Evolutionary conservation across 1,140 invertebrate species (phyloP).

Genomic region (Bombus cullumanus): DNA sequence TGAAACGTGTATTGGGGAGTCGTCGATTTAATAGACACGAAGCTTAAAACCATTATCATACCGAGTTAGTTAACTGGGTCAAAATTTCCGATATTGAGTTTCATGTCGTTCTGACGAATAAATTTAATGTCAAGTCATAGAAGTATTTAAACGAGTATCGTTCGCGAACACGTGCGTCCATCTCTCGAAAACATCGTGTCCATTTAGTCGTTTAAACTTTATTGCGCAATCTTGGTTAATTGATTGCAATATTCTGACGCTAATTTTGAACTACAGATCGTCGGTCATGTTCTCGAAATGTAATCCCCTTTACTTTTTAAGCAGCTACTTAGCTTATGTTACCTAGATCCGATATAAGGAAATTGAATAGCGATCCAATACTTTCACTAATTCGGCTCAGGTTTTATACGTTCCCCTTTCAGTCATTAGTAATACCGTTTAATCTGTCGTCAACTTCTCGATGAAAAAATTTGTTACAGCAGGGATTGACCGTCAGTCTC

Average conservation of each 20-base stretch:
- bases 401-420: not conserved
- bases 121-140: not conserved
- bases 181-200: not conserved
- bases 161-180: not conserved
- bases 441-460: not conserved
- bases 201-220: not conserved
- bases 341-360: not conserved
- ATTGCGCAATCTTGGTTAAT: not conserved
- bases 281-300: not conserved
- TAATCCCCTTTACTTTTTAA: not conserved
- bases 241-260: not conserved
- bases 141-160: not conserved
- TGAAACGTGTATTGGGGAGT: not conserved
- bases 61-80: constrained; percentile 30
- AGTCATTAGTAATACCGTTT: not conserved
- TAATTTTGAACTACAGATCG: not conserved
- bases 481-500: no score
- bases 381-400: not conserved
- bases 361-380: not conserved
- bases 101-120: constrained; percentile 14
- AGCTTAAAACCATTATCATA: constrained; percentile 19
- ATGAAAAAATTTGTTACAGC: not conserved
- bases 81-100: constrained; percentile 43
- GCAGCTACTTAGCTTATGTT: not conserved
- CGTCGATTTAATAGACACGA: not conserved